phyloP scores from a whole-genome alignment of 2,888 invertebrate species.

The Agrotis ipsilon region DNA sequence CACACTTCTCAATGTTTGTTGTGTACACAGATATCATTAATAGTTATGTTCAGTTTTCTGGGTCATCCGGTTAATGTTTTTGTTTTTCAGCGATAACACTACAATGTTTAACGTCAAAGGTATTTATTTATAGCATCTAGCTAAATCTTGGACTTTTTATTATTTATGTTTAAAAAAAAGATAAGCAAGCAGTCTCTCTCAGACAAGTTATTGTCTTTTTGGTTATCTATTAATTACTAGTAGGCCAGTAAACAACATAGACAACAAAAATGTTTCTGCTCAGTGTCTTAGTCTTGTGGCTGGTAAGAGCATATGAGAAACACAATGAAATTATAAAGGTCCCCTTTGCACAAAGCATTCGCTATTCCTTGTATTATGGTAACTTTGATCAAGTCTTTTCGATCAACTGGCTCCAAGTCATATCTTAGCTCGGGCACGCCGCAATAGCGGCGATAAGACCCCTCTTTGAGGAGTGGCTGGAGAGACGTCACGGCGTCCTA shows the following conservation, averaged over 20 bases:
- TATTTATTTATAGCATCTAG: slow-evolving; percentile 11
- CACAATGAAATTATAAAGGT: slow-evolving; percentile 11
- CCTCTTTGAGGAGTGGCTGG: too few relatives aligned
- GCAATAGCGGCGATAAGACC: too few relatives aligned
- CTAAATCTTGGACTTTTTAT: background rate
- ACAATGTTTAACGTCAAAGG: background rate
- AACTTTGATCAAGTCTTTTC: background rate
- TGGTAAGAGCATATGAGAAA: background rate
- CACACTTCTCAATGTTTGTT: background rate
- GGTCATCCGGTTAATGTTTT: slow-evolving; percentile 3
- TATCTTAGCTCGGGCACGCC: too few relatives aligned
- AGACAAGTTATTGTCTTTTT: background rate
- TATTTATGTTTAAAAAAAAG: slow-evolving; percentile 11
- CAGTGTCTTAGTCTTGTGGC: background rate
- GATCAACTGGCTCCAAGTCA: background rate
- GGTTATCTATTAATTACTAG: slow-evolving; percentile 4
- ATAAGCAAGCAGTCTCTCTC: background rate
- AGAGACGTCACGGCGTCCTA: too few relatives aligned
- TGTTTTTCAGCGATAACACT: slow-evolving; percentile 30
- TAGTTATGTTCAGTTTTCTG: slow-evolving; percentile 10
- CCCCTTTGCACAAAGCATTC: slow-evolving; percentile 7
- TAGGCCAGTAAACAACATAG: background rate
- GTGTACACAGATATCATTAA: background rate
- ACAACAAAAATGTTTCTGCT: slow-evolving; percentile 4
- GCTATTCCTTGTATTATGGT: background rate